Conservation (phyloP, 64 coral and sea anemone genomes). For the Trachythela sp. region DNA sequence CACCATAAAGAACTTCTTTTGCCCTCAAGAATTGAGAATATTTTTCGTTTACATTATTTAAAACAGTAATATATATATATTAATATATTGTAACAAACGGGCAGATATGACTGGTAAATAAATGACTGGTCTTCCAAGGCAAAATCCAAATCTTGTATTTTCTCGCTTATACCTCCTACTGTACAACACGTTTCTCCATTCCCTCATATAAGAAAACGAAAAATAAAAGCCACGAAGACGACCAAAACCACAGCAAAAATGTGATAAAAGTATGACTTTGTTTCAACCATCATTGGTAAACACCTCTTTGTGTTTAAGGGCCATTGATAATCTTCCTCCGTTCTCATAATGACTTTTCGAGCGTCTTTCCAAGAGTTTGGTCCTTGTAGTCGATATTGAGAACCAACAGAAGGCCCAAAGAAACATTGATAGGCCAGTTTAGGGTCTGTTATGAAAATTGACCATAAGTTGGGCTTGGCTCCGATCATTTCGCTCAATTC, state of each 20-base stretch:
- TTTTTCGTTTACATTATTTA: too few relatives aligned
- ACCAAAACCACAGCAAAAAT: not conserved
- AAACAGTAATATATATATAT: too few relatives aligned
- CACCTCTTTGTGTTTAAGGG: not conserved
- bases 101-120: too few relatives aligned
- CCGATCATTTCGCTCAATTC: conserved; percentile 49
- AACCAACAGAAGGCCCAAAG: conserved; percentile 54
- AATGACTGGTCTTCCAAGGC: too few relatives aligned
- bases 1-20: too few relatives aligned
- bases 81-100: too few relatives aligned
- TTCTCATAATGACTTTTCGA: not conserved
- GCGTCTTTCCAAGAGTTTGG: conserved; percentile 53
- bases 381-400: conserved; percentile 66
- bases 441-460: conserved; percentile 60
- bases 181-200: too few relatives aligned
- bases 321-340: not conserved
- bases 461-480: conserved; percentile 46
- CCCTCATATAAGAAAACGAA: too few relatives aligned
- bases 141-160: too few relatives aligned
- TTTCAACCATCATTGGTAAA: not conserved
- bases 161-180: too few relatives aligned
- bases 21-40: too few relatives aligned
- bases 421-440: conserved; percentile 47
- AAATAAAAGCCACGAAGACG: not conserved
- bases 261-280: not conserved